Evolutionary conservation across 1,140 invertebrate species (phyloP).

Genomic region (Lerema accius): DNA sequence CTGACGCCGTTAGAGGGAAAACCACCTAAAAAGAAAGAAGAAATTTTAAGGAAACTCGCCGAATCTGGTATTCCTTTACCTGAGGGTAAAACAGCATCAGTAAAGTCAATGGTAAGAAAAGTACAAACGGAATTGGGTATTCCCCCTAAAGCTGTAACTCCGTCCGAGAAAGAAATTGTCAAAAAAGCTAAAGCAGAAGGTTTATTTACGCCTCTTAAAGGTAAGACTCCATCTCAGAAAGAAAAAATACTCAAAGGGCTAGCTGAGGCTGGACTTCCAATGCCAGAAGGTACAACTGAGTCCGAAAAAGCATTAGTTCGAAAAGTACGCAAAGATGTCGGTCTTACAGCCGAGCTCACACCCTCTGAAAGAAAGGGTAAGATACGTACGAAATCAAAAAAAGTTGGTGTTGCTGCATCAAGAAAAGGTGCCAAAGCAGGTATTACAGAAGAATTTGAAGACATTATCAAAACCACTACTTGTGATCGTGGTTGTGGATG

Average conservation of each 20-base stretch:
- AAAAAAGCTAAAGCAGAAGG: constrained; percentile 39
- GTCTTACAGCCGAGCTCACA: constrained; percentile 25
- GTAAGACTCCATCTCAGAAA: constrained; percentile 34
- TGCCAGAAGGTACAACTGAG: constrained; percentile 39
- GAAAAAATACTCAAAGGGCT: constrained; percentile 30
- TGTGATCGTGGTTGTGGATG: constrained; percentile 66
- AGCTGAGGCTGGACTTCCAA: constrained; percentile 27
- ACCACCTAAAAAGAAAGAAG: constrained; percentile 48
- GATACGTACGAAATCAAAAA: constrained; percentile 49
- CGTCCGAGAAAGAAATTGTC: constrained; percentile 22
- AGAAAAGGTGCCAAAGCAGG: constrained; percentile 43
- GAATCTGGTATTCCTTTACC: constrained; percentile 47
- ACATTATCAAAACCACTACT: constrained; percentile 56
- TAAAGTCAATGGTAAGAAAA: constrained; percentile 1
- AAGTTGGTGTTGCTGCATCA: constrained; percentile 29
- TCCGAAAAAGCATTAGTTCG: constrained; percentile 43
- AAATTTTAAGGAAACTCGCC: constrained; percentile 43
- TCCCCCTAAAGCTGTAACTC: constrained; percentile 5
- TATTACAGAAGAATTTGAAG: constrained; percentile 54
- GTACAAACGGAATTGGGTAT: constrained; percentile 6
- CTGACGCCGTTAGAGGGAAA: constrained; percentile 41
- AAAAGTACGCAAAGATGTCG: constrained; percentile 37
- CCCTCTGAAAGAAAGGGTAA: constrained; percentile 43
- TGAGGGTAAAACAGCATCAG: constrained; percentile 33
- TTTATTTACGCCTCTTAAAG: constrained; percentile 36